Evolutionary conservation across 2,888 invertebrate species (phyloP), one percentile per base, ranked within the genome.

Genomic region (Amiota mariae): DNA sequence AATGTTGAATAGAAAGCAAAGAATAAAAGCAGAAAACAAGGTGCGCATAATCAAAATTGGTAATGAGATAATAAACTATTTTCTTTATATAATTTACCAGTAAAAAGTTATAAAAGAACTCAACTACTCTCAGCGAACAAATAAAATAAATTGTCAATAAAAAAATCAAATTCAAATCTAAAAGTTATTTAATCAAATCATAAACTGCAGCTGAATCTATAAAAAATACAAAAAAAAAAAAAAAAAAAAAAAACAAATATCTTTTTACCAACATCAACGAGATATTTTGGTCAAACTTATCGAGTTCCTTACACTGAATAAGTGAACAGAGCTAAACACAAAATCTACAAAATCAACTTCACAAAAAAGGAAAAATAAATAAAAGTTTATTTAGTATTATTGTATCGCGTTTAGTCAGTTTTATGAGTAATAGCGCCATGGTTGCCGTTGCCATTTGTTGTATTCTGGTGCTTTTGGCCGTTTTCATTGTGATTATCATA

Each of bases 391-490:
- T 36, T 36, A 73, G 74, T 78, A 81, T 71, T 74, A 81, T 81
- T 78, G 66, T 77, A 24, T 76, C 77, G 72, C 59, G 20, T 64
- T 47, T 47, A 73, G 74, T 71, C 73, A 75, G 77, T 80, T 84
- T 76, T 76, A 90, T 90, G 90, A 90, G 90, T 87, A 90, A 90
- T 75, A 90, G 89, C 82, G 90, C 90, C 77, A 95, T 95, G 95
- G 94, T 95, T 88, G 95, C 95, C 78, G 95, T 95, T 85, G 95
- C 95, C 85, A 95, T 95, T 84, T 95, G 95, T 91, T 95, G 95
- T 90, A 95, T 95, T 87, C 92, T 95, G 86, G 94, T 95, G 89
- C 92, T 95, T 80, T 91, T 95, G 88, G 93, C 94, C 81, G 95
- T 95, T 81, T 95, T 95, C 91, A 95, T 95, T 85, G 93, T 95